phyloP scores from a whole-genome alignment of 1,140 invertebrate species.

The Euwallacea fornicatus region DNA sequence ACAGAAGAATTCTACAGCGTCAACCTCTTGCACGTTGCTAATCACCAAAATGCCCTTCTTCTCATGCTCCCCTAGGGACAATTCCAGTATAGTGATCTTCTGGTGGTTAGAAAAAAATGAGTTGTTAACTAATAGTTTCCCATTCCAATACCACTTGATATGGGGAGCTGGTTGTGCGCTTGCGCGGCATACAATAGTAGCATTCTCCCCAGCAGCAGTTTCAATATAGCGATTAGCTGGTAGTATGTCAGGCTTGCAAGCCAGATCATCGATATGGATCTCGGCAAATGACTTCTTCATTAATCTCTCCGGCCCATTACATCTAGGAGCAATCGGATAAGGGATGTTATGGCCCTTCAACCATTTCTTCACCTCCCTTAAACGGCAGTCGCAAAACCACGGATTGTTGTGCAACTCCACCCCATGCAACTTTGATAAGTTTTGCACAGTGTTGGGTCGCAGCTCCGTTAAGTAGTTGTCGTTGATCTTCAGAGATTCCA shows the following conservation, averaged over 20 bases:
- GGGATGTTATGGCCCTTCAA: slow-evolving; percentile 80
- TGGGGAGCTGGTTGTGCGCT: slow-evolving; percentile 78
- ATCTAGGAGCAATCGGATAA: slow-evolving; percentile 73
- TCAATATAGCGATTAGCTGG: slow-evolving; percentile 75
- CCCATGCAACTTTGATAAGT: slow-evolving; percentile 72
- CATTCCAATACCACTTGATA: slow-evolving; percentile 87
- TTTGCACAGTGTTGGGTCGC: slow-evolving; percentile 70
- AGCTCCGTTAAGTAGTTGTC: slow-evolving; percentile 77
- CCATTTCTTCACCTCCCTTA: slow-evolving; percentile 83
- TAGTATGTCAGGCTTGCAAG: slow-evolving; percentile 81
- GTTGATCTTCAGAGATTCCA: slow-evolving; percentile 82
- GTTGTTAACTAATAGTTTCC: slow-evolving; percentile 76
- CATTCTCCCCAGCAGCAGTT: slow-evolving; percentile 78
- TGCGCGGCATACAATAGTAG: slow-evolving; percentile 78
- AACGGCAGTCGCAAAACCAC: slow-evolving; percentile 86
- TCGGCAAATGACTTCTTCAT: slow-evolving; percentile 72
- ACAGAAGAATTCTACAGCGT: slow-evolving; percentile 88
- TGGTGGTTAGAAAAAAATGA: slow-evolving; percentile 79
- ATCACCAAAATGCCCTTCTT: slow-evolving; percentile 80
- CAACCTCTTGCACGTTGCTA: slow-evolving; percentile 83
- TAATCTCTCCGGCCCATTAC: slow-evolving; percentile 69
- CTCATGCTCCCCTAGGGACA: slow-evolving; percentile 63
- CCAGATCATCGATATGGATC: slow-evolving; percentile 79
- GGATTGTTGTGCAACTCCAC: slow-evolving; percentile 89
- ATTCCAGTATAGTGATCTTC: slow-evolving; percentile 75